Conservation (phyloP, 2,113 vertebrate genomes). For the Catharus minimus region DNA sequence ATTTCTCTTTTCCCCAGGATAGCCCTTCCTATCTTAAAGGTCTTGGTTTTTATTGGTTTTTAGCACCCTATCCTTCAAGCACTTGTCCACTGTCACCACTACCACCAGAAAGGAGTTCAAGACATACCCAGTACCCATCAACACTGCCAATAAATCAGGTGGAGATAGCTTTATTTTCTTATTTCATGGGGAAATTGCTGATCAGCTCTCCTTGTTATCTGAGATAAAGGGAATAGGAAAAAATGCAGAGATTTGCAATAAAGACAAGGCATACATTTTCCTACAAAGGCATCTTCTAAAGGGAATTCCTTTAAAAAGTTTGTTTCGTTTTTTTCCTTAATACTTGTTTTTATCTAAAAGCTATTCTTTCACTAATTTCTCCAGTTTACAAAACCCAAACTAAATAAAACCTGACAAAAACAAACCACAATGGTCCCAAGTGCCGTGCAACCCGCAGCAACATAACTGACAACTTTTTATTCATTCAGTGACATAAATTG, state of each 20-base stretch:
- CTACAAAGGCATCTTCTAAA: background rate
- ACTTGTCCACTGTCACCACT: background rate
- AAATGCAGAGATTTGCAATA: background rate
- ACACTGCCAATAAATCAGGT: background rate
- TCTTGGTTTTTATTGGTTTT: background rate
- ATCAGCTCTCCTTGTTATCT: slow-evolving; percentile 6
- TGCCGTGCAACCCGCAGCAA: background rate
- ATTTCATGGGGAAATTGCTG: slow-evolving; percentile 17
- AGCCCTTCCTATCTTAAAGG: background rate
- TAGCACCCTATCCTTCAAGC: background rate
- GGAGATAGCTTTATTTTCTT: slow-evolving; percentile 22
- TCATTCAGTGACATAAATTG: background rate
- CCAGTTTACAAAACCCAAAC: background rate
- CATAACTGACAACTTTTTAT: background rate
- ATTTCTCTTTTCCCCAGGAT: background rate
- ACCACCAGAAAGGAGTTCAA: background rate
- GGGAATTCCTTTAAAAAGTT: background rate
- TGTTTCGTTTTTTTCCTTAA: background rate
- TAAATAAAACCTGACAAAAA: background rate
- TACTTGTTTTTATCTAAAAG: background rate
- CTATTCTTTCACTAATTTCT: background rate
- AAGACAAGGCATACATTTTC: background rate
- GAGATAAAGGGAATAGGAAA: background rate
- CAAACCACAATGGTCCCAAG: background rate
- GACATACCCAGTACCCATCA: background rate